Percentiles rank a stretch among this genome's conserved stretches.
phyloP scores from a whole-genome alignment of 2,888 invertebrate species.

The Apeira syringaria region DNA sequence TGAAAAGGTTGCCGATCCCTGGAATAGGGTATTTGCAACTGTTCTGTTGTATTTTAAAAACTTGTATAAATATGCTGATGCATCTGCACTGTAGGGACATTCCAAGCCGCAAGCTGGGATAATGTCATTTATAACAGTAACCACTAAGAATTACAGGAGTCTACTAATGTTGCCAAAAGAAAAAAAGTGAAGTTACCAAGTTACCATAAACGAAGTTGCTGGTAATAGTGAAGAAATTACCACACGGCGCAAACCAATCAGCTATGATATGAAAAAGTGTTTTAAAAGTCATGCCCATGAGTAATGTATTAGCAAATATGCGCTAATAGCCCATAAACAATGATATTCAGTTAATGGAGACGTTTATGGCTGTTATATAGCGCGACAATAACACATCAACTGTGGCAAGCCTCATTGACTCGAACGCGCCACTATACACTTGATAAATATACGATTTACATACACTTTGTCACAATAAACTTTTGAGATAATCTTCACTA shows the following conservation, averaged over 20 bases:
- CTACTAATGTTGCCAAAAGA: not conserved
- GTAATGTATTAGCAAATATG: conserved; percentile 54
- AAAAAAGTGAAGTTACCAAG: too few relatives aligned
- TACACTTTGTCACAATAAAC: conserved; percentile 17
- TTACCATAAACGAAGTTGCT: not conserved
- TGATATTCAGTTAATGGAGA: conserved; percentile 68
- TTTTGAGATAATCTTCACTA: conserved; percentile 3
- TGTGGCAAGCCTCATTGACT: conserved; percentile 76
- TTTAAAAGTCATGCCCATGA: conserved; percentile 42
- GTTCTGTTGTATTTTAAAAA: too few relatives aligned
- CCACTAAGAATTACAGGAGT: conserved; percentile 1
- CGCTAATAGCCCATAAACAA: conserved; percentile 67
- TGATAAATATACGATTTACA: conserved; percentile 20
- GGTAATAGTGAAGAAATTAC: not conserved
- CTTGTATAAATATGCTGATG: conserved; percentile 1
- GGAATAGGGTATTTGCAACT: too few relatives aligned
- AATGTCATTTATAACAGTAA: conserved; percentile 12
- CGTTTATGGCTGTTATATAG: conserved; percentile 69
- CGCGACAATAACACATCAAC: conserved; percentile 75
- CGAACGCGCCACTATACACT: conserved; percentile 47
- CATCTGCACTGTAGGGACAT: conserved; percentile 14
- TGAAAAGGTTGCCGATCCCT: too few relatives aligned
- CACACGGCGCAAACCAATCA: conserved; percentile 11
- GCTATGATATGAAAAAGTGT: conserved; percentile 26
- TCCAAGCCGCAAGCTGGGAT: conserved; percentile 12